Percentiles rank a stretch among this genome's conserved stretches.
Evolutionary conservation across 2,113 vertebrate species (phyloP).

Genomic region (Vidua chalybeata): DNA sequence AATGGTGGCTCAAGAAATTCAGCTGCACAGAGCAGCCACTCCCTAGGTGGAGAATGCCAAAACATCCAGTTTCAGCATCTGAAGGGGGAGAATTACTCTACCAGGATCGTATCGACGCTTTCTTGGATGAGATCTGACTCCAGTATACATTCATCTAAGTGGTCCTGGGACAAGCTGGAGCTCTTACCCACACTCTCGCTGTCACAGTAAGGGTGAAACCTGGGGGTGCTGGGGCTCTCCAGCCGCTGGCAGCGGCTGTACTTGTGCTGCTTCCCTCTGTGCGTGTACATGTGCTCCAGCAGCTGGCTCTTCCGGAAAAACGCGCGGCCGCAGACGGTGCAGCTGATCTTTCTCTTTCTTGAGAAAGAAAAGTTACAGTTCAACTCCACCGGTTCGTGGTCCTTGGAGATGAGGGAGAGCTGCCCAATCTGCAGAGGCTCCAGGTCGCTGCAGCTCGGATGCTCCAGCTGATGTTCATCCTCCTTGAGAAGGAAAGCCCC

Average conservation of each 20-base stretch:
- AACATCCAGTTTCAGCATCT: not conserved
- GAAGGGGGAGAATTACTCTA: conserved; percentile 73
- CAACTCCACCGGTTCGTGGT: conserved; percentile 83
- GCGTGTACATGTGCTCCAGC: conserved; percentile 93
- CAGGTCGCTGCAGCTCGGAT: conserved; percentile 66
- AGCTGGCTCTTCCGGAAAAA: conserved; percentile 91
- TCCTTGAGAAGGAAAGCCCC: conserved; percentile 73
- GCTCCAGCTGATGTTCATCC: conserved; percentile 68
- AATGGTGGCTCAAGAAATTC: not conserved
- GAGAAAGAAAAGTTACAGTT: conserved; percentile 85
- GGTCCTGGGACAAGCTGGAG: conserved; percentile 79
- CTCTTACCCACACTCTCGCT: conserved; percentile 67
- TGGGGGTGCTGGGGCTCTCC: conserved; percentile 78
- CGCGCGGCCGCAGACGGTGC: conserved; percentile 86
- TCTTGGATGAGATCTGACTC: conserved; percentile 89
- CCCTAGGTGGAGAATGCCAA: not conserved
- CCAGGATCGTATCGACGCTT: conserved; percentile 82
- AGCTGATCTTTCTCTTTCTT: conserved; percentile 89
- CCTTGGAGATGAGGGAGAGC: conserved; percentile 82
- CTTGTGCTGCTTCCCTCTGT: conserved; percentile 86
- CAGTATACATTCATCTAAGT: conserved; percentile 85
- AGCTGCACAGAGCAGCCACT: not conserved
- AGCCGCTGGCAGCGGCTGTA: conserved; percentile 83
- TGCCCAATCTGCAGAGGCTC: conserved; percentile 86
- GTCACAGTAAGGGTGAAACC: conserved; percentile 80